These are phyloP conservation scores for Chloroceryle aenea DNA, from an alignment of 2,113 vertebrate genomes.

Conservation along the genomic window DNA sequence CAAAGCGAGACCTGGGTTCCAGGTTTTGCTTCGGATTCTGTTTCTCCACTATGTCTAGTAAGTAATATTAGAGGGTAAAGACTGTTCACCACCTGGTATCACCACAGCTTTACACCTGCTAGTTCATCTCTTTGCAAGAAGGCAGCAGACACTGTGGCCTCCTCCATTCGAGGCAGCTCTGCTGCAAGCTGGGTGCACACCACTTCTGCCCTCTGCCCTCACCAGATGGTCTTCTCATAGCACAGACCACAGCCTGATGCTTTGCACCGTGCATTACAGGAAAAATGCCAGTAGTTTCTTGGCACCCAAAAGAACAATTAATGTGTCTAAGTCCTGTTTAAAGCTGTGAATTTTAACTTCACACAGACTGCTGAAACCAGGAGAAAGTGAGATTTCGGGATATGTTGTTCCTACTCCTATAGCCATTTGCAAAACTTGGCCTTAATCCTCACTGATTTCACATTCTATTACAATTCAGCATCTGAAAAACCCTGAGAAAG, in stretches of 20 bases:
- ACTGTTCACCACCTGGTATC: neutral
- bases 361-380: neutral
- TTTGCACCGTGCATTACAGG: neutral
- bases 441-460: conserved; percentile 33
- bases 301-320: neutral
- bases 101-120: accelerated
- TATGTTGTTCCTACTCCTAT: neutral
- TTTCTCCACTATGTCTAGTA: neutral
- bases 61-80: neutral
- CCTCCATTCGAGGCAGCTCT: neutral
- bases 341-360: neutral
- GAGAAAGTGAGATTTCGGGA: neutral
- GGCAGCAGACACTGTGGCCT: neutral
- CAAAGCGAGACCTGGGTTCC: neutral
- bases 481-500: neutral
- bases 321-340: neutral
- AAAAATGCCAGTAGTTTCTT: neutral
- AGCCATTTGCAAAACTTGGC: neutral
- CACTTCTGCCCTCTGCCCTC: neutral
- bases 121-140: neutral
- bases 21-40: neutral
- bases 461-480: neutral
- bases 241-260: neutral
- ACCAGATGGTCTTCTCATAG: neutral
- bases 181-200: neutral